Evolutionary conservation across 2,888 invertebrate genomes (phyloP), one percentile per base, ranked within the genome.

Genomic region (Polydesmus complanatus): DNA sequence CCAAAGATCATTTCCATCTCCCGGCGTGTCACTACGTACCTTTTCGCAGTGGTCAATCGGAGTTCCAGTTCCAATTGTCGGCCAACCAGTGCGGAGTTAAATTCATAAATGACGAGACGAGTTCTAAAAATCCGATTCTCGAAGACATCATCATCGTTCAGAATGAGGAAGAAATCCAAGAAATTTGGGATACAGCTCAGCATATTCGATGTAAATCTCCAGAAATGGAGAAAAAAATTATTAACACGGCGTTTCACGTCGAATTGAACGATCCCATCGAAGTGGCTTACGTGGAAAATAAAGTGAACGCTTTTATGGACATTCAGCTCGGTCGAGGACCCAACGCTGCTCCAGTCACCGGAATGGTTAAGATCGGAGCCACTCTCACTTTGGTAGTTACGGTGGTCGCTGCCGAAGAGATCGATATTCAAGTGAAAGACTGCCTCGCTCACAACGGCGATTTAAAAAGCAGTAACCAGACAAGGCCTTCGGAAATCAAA

Each of bases 231-330:
- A 86, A 84, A 59, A 85, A 86, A 68, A 83, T 84, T 18, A 73
- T 88, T 56, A 81, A 83, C 0, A 85, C 85, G 0, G 84, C 84
- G 19, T 75, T 88, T 22, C 84, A 83, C 67, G 85, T 88, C 1
- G 87, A 86, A 27, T 86, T 86, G 84, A 73, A 88, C 65, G 85
- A 83, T 66, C 85, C 86, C 70, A 84, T 88, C 67, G 84, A 86
- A 11, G 84, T 88, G 61, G 86, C 87, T 57, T 88, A 88, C 73
- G 86, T 85, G 66, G 88, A 88, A n/a, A 88, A 88, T 66, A 86
- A 87, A 1, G 87, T 86, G 0, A 83, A 84, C 74, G 87, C 87
- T 3, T 81, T 83, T 64, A 74, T 88, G 56, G 88, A 88, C 66
- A 85, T 88, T 60, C 68, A 74, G 73, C 75, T 80, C 37, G 88